Conservation (phyloP, 1,140 invertebrate genomes). For the Antheraea pernyi region DNA sequence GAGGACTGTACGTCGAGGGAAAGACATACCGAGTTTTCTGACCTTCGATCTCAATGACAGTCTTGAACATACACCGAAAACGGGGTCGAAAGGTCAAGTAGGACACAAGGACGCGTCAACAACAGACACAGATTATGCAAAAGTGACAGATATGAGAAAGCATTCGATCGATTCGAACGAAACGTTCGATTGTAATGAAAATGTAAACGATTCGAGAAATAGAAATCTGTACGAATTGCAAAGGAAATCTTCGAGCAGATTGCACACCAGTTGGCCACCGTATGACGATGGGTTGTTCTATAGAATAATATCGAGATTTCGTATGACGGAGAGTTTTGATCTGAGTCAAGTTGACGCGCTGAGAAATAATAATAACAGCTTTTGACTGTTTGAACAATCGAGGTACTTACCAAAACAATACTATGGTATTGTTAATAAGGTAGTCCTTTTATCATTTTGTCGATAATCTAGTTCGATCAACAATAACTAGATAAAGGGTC, state of each 20-base stretch:
- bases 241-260: constrained; percentile 25
- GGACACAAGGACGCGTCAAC: background rate
- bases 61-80: background rate
- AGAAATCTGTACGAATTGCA: constrained; percentile 41
- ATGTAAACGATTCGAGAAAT: constrained; percentile 25
- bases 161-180: constrained; percentile 13
- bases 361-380: constrained; percentile 9
- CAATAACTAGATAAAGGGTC: too few species aligned
- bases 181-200: constrained; percentile 12
- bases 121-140: background rate
- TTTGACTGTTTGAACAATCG: background rate
- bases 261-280: constrained; percentile 63
- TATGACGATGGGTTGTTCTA: constrained; percentile 76
- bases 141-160: constrained; percentile 24
- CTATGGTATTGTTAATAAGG: too few species aligned
- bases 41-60: constrained; percentile 8
- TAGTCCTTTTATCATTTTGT: too few species aligned
- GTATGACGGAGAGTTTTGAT: constrained; percentile 73
- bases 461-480: too few species aligned
- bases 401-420: too few species aligned
- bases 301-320: constrained; percentile 69
- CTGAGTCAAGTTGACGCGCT: constrained; percentile 35
- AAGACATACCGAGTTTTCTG: constrained; percentile 53
- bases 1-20: constrained; percentile 1
- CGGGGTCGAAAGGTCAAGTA: too few species aligned